These are phyloP conservation scores for Callionymus lyra DNA, from an alignment of 2,113 vertebrate species.

Conservation along the genomic window DNA sequence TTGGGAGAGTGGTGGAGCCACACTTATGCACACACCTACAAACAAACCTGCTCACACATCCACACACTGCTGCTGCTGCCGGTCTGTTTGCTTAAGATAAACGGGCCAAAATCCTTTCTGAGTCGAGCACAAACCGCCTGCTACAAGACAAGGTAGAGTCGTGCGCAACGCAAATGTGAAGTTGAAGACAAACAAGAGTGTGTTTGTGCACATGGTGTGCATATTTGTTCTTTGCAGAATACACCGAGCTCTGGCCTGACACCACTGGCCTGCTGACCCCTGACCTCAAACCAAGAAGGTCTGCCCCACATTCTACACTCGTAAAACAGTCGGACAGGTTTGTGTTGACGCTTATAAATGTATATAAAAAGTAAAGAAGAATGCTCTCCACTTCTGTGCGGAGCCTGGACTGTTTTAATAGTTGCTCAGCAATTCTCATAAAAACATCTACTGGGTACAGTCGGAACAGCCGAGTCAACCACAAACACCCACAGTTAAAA, in stretches of 20 bases:
- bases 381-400: neutral
- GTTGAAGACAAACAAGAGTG: neutral
- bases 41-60: slow-evolving; percentile 8
- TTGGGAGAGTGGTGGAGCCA: slow-evolving; percentile 15
- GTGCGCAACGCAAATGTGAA: neutral
- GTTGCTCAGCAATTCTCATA: slow-evolving; percentile 19
- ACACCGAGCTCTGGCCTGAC: slow-evolving; percentile 33
- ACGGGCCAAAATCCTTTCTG: slow-evolving; percentile 19
- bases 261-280: slow-evolving; percentile 29
- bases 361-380: slow-evolving; percentile 1
- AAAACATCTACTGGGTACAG: slow-evolving; percentile 19
- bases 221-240: slow-evolving; percentile 4
- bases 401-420: slow-evolving; percentile 17
- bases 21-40: slow-evolving; percentile 13
- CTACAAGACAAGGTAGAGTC: slow-evolving; percentile 6
- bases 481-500: slow-evolving; percentile 14
- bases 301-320: neutral
- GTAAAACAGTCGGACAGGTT: too few relatives aligned
- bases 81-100: slow-evolving; percentile 40
- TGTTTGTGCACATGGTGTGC: neutral
- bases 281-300: slow-evolving; percentile 11
- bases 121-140: slow-evolving; percentile 19
- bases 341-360: too few relatives aligned
- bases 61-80: slow-evolving; percentile 6
- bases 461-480: slow-evolving; percentile 31